Conservation (phyloP, 2,113 vertebrate species). For the Uropsilus gracilis region DNA sequence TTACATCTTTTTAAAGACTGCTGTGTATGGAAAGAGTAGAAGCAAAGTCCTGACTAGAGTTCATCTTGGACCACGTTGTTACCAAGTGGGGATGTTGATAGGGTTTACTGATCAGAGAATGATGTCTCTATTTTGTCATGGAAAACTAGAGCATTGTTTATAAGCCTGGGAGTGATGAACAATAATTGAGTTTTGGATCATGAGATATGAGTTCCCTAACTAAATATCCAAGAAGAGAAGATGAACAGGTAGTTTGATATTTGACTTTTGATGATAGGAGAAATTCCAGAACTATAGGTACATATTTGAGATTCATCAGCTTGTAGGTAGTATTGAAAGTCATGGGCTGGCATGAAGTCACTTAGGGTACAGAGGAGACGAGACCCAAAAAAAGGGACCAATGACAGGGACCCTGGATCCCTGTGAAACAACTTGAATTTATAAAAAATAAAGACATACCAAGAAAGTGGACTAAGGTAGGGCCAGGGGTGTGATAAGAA, state of each 20-base stretch:
- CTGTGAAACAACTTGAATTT: too few species aligned
- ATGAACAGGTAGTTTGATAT: background rate
- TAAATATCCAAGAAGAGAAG: slow-evolving; percentile 2
- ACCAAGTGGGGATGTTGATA: background rate
- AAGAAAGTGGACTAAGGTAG: background rate
- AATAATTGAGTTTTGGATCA: background rate
- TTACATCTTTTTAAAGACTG: background rate
- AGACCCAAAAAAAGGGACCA: background rate
- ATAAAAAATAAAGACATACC: background rate
- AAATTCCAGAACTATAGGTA: background rate
- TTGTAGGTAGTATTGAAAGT: background rate
- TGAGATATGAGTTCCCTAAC: background rate
- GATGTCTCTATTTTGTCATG: background rate
- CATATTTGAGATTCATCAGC: background rate
- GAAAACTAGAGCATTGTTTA: background rate
- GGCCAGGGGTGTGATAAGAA: background rate
- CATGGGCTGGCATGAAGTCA: background rate
- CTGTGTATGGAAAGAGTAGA: background rate
- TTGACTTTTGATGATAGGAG: background rate
- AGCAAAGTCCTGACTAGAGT: background rate
- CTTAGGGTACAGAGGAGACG: background rate
- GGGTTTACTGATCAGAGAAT: slow-evolving; percentile 13
- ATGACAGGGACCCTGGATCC: background rate
- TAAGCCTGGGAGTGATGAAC: background rate
- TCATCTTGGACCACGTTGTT: background rate